Conservation (phyloP, 2,888 invertebrate species). For the Apotomis turbidana region DNA sequence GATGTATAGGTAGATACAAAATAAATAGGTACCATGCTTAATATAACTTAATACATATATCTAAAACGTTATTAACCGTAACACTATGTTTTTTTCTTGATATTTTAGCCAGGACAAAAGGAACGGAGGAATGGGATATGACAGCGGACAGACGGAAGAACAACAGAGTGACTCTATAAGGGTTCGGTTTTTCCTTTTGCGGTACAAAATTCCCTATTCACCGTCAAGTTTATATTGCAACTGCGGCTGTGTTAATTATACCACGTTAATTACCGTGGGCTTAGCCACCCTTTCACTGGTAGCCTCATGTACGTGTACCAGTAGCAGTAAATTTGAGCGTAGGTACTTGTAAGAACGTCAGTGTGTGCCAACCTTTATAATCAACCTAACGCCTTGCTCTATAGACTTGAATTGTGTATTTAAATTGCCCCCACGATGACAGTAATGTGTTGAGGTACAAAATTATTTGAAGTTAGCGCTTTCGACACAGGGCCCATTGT, state of each 20-base stretch:
- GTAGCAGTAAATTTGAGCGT: neutral
- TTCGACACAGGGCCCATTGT: constrained; percentile 41
- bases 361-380: constrained; percentile 28
- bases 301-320: neutral
- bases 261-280: neutral
- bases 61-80: no score
- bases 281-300: neutral
- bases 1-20: no score
- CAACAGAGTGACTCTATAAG: no score
- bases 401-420: constrained; percentile 44
- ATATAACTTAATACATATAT: no score
- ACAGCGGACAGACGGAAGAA: no score
- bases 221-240: neutral
- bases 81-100: no score
- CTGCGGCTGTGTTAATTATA: neutral
- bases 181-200: no score
- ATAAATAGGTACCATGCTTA: no score
- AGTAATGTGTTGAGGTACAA: constrained; percentile 43
- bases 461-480: constrained; percentile 41
- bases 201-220: neutral
- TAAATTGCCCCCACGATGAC: constrained; percentile 43
- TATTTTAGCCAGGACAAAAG: no score
- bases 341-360: neutral
- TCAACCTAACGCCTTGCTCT: constrained; percentile 30
- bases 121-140: no score